These are phyloP conservation scores for Cactoblastis cactorum DNA, from an alignment of 2,888 invertebrate genomes.

Conservation along the genomic window DNA sequence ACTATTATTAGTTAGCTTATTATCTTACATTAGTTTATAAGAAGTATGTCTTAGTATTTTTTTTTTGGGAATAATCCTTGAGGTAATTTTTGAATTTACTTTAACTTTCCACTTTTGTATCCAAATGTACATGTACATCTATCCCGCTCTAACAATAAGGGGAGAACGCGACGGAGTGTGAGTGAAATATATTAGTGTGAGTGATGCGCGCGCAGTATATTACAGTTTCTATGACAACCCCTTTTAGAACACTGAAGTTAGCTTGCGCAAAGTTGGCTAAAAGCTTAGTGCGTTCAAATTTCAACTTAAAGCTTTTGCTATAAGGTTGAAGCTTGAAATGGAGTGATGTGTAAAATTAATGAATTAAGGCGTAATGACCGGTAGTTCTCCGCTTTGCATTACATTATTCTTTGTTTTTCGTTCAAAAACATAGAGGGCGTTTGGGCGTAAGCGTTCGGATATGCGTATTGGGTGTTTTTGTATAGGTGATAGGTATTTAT, in stretches of 20 bases:
- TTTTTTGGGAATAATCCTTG: too few relatives aligned
- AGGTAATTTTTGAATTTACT: neutral
- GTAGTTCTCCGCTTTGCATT: slow-evolving; percentile 64
- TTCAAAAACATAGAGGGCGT: slow-evolving; percentile 40
- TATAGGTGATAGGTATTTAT: neutral
- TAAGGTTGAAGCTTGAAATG: slow-evolving; percentile 28
- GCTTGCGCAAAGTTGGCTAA: slow-evolving; percentile 59
- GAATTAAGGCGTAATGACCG: slow-evolving; percentile 71
- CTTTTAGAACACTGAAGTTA: slow-evolving; percentile 67
- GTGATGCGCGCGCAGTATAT: slow-evolving; percentile 74
- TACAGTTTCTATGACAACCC: slow-evolving; percentile 78
- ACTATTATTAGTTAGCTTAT: too few relatives aligned
- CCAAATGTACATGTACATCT: slow-evolving; percentile 42
- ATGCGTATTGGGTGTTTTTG: neutral
- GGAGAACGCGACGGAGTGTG: slow-evolving; percentile 43
- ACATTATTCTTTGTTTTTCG: slow-evolving; percentile 61
- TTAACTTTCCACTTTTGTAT: slow-evolving; percentile 26
- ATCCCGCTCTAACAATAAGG: slow-evolving; percentile 52
- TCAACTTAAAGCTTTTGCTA: slow-evolving; percentile 17
- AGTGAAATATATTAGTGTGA: slow-evolving; percentile 36
- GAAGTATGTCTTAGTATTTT: too few relatives aligned
- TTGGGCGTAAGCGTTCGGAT: slow-evolving; percentile 16
- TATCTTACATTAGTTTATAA: too few relatives aligned
- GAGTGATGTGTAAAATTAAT: slow-evolving; percentile 64
- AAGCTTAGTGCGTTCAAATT: slow-evolving; percentile 17